These are phyloP conservation scores for Adelognathus sp. DNA, from an alignment of 2,888 invertebrate species.

Conservation along the genomic window DNA sequence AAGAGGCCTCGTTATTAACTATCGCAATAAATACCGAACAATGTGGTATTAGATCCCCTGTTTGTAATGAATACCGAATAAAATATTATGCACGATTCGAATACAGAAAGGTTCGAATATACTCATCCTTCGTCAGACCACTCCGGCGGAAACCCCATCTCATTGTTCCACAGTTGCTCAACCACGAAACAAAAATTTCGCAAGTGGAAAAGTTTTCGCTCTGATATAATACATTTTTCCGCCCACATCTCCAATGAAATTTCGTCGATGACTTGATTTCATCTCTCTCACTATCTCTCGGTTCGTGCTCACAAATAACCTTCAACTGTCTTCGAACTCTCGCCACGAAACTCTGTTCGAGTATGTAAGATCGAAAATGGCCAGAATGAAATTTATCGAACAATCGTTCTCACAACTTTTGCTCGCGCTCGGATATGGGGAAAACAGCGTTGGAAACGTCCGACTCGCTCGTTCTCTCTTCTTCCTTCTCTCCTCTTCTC, in stretches of 20 bases:
- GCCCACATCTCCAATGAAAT: background rate
- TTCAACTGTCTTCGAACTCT: background rate
- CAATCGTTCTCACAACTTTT: background rate
- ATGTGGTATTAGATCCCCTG: too few species aligned
- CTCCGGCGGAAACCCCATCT: too few species aligned
- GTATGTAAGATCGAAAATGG: slow-evolving; percentile 2
- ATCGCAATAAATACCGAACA: too few species aligned
- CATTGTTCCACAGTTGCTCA: background rate
- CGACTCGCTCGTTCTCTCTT: background rate
- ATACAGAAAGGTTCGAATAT: too few species aligned
- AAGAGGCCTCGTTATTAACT: too few species aligned
- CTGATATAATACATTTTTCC: background rate
- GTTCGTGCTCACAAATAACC: background rate
- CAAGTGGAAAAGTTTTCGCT: background rate
- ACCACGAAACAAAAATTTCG: background rate
- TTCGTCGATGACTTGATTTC: background rate
- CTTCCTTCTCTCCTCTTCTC: background rate
- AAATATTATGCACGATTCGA: too few species aligned
- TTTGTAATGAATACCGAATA: too few species aligned
- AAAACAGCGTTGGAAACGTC: background rate
- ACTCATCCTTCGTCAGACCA: too few species aligned
- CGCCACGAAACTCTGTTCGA: background rate
- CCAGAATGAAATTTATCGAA: slow-evolving; percentile 14
- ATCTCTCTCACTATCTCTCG: background rate
- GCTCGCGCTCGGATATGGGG: slow-evolving; percentile 15